These are phyloP conservation scores for Morus bassanus DNA, from an alignment of 2,797 vertebrate genomes.

Conservation along the genomic window DNA sequence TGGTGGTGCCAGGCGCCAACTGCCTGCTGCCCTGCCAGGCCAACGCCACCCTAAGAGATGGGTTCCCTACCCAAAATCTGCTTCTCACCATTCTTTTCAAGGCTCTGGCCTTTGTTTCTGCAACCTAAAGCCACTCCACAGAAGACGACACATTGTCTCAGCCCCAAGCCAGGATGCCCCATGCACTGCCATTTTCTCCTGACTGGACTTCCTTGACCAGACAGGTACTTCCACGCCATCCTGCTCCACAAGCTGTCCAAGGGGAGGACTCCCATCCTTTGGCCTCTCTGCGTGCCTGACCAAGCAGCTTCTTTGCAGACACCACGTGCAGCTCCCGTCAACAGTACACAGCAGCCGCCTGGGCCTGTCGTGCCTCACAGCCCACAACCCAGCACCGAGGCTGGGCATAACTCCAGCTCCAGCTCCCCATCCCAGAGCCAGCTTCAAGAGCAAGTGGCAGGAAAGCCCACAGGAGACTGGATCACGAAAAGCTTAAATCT, in stretches of 20 bases:
- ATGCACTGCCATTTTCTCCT: neutral
- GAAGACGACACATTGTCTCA: rapidly evolving
- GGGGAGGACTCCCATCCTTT: neutral
- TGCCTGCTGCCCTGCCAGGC: neutral
- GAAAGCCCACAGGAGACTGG: neutral
- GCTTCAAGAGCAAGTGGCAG: neutral
- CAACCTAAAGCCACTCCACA: neutral
- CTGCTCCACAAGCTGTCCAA: neutral
- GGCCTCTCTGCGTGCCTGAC: neutral
- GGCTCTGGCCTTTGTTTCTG: neutral
- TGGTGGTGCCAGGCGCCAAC: neutral
- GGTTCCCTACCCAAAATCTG: neutral
- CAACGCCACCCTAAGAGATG: neutral
- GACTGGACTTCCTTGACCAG: neutral
- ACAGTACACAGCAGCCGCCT: neutral
- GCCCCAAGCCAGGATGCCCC: neutral
- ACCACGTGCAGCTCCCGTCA: neutral
- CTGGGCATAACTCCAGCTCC: neutral
- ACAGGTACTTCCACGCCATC: neutral
- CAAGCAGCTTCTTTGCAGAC: neutral
- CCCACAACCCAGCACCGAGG: neutral
- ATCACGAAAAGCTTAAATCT: neutral
- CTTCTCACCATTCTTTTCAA: neutral
- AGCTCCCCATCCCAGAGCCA: neutral
- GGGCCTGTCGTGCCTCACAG: neutral